Evolutionary conservation across 1,140 invertebrate species (phyloP), one percentile per base, ranked within the genome.

Genomic region (Sitophilus oryzae): DNA sequence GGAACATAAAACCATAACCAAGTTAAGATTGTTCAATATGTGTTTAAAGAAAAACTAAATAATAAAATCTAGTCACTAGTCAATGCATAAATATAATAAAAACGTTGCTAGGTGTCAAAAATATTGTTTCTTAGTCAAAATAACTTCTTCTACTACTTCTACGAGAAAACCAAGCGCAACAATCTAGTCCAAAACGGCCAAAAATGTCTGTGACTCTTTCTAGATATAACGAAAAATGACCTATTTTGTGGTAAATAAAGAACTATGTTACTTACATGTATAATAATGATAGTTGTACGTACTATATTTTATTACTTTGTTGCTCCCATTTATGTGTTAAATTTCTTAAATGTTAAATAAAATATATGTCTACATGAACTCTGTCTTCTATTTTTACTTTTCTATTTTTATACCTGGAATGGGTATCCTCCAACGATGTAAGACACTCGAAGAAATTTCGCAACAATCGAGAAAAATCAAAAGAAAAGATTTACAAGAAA

Each of bases 301-400:
- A 52, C n/a, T 60, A 60, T 60, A n/a, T 60, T 60, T 60, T 60
- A 43, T 60, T 60, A 60, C 58, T 60, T 57, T 53, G 54, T 53
- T 43, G 36, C 22, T 53, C 19, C 35, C 40, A 43, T 52, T 55
- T 37, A 19, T 51, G 47, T 54, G 22, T 30, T n/a, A n/a, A 46
- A 38, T 35, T 46, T 9, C 21, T 15, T 30, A 46, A 30, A 46
- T 19, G 15, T 42, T 42, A 5, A 38, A 38, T 3, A 42, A 42
- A 42, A 42, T 42, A 42, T 42, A 42, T 18, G 25, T 30, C 25
- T 30, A 30, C 25, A 30, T n/a, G n/a, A n/a, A n/a, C n/a, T n/a
- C 25, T 30, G 25, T 30, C 5, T 30, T 6, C 25, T 5, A 5
- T 30, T 30, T 30, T 30, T 30, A 30, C n/a, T n/a, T n/a, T n/a